These are phyloP conservation scores for Microplitis demolitor DNA, from an alignment of 1,140 invertebrate species.

Conservation along the genomic window DNA sequence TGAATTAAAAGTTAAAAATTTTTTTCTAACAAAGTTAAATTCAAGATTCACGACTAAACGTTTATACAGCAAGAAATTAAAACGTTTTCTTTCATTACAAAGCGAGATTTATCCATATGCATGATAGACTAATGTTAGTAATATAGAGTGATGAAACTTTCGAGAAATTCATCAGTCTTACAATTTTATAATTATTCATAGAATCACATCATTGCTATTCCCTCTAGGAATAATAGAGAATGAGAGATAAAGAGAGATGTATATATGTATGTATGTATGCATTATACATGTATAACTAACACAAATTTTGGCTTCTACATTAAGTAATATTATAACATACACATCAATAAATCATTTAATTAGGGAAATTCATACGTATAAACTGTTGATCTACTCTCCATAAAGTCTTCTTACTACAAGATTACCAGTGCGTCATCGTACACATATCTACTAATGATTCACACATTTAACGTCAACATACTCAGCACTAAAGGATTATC, in stretches of 20 bases:
- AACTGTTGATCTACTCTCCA: not conserved
- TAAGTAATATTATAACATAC: too few species aligned
- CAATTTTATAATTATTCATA: slow-evolving; percentile 4
- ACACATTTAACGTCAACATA: slow-evolving; percentile 1
- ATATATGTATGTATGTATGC: not conserved
- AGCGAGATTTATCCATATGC: slow-evolving; percentile 4
- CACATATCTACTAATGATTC: not conserved
- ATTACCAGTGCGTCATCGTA: not conserved
- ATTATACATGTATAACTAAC: too few species aligned
- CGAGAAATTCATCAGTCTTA: too few species aligned
- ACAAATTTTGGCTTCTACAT: too few species aligned
- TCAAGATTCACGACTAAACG: not conserved
- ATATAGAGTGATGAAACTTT: slow-evolving; percentile 3
- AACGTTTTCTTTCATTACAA: not conserved
- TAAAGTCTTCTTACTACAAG: not conserved
- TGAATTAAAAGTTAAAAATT: not conserved
- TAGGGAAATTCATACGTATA: too few species aligned
- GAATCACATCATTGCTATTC: not conserved
- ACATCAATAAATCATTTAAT: too few species aligned
- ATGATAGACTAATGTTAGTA: not conserved
- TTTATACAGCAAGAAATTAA: not conserved
- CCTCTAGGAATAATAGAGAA: not conserved
- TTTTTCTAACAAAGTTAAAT: not conserved
- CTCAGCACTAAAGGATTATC: not conserved
- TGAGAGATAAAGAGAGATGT: not conserved